phyloP scores from a whole-genome alignment of 1,140 invertebrate genomes.

The Zeugodacus cucurbitae region DNA sequence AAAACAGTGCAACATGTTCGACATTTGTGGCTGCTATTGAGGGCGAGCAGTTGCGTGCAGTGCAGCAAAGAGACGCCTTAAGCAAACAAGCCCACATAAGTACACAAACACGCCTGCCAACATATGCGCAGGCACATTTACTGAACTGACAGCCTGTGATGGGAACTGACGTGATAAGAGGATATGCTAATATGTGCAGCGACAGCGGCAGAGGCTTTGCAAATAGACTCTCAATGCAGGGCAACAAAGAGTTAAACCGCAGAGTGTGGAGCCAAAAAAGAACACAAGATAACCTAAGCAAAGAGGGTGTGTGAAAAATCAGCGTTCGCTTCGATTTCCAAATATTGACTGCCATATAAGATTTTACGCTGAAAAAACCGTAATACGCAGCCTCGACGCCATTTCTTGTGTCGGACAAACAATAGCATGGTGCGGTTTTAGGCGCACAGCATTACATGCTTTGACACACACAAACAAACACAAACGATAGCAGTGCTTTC shows the following conservation, averaged over 20 bases:
- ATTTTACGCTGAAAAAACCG: neutral
- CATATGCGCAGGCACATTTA: neutral
- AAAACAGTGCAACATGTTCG: constrained; percentile 32
- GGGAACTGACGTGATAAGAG: constrained; percentile 27
- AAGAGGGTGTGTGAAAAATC: neutral
- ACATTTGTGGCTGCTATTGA: neutral
- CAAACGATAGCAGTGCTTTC: neutral
- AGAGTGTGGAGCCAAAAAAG: neutral
- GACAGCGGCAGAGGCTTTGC: neutral
- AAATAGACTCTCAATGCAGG: neutral
- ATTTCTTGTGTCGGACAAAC: neutral
- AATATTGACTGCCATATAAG: neutral
- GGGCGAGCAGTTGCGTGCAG: neutral
- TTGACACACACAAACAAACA: neutral
- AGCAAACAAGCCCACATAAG: constrained; percentile 10
- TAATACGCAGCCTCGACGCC: neutral
- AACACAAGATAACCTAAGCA: neutral
- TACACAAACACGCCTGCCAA: neutral
- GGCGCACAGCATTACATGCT: neutral
- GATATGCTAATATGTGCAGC: neutral
- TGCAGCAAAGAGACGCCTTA: neutral
- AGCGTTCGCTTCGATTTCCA: neutral
- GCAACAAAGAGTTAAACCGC: neutral
- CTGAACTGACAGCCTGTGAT: neutral
- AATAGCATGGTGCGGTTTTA: constrained; percentile 1